These are phyloP conservation scores for Dyspetes luteomarginatus DNA, from an alignment of 2,888 invertebrate species.

Conservation along the genomic window DNA sequence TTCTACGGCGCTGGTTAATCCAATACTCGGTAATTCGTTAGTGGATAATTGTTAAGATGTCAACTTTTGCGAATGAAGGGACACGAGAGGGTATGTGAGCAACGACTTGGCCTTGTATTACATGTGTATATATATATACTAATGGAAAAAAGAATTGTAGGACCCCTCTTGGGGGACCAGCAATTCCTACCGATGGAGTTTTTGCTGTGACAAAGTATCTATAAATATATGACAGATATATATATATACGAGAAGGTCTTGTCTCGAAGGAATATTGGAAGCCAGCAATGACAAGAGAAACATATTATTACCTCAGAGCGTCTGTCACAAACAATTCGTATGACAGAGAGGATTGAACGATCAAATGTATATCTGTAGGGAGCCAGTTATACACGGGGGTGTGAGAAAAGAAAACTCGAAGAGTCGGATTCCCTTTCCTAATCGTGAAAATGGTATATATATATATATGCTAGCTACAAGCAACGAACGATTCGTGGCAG, in stretches of 20 bases:
- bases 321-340: constrained; percentile 44
- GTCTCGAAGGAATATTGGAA: not conserved
- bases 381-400: constrained; percentile 8
- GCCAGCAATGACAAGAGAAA: constrained; percentile 9
- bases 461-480: constrained; percentile 3
- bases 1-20: constrained; percentile 20
- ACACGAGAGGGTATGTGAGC: constrained; percentile 58
- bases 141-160: constrained; percentile 8
- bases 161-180: too few species aligned
- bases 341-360: constrained; percentile 45
- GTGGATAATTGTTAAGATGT: constrained; percentile 68
- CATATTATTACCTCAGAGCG: not conserved
- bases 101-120: not conserved
- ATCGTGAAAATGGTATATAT: not conserved
- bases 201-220: too few species aligned
- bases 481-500: constrained; percentile 40
- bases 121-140: too few species aligned
- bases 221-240: too few species aligned
- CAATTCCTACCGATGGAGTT: too few species aligned
- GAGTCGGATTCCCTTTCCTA: constrained; percentile 6
- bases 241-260: too few species aligned
- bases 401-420: constrained; percentile 35
- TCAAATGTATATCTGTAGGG: constrained; percentile 40
- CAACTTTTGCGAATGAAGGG: constrained; percentile 66
- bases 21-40: constrained; percentile 16